phyloP scores from a whole-genome alignment of 2,888 invertebrate genomes.

The Drosophila paucipuncta region DNA sequence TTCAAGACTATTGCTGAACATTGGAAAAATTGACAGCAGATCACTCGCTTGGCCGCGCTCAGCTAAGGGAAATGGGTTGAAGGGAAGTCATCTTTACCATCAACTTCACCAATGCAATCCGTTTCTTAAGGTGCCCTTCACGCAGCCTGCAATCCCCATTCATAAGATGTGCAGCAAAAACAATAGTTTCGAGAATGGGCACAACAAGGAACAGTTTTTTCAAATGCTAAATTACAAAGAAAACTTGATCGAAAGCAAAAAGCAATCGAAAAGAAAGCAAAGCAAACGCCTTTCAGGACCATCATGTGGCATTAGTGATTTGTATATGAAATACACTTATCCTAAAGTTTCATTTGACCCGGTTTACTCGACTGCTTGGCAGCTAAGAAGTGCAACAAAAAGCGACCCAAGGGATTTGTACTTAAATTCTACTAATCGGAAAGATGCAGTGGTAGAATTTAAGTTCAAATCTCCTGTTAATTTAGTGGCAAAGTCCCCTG shows the following conservation, averaged over 20 bases:
- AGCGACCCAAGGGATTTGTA: background rate
- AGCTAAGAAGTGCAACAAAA: background rate
- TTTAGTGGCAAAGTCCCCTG: background rate
- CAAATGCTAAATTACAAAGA: conserved; percentile 1
- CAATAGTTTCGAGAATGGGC: background rate
- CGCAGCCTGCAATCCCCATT: background rate
- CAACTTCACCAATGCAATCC: background rate
- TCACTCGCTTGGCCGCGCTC: conserved; percentile 35
- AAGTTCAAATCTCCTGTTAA: background rate
- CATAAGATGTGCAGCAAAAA: background rate
- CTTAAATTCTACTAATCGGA: background rate
- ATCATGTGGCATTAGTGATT: background rate
- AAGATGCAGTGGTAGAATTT: background rate
- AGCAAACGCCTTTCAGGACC: background rate
- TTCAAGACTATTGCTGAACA: conserved; percentile 17
- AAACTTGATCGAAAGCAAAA: conserved; percentile 9
- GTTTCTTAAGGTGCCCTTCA: conserved; percentile 6
- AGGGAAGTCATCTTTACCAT: background rate
- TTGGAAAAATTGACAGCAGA: conserved; percentile 25
- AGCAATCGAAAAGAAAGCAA: background rate
- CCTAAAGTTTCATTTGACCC: background rate
- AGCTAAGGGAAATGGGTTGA: background rate
- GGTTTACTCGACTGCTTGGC: background rate
- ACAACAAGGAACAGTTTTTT: conserved; percentile 29
- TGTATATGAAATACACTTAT: conserved; percentile 1